These are phyloP conservation scores for Nomada lathburiana DNA, from an alignment of 2,888 invertebrate species.

Conservation along the genomic window DNA sequence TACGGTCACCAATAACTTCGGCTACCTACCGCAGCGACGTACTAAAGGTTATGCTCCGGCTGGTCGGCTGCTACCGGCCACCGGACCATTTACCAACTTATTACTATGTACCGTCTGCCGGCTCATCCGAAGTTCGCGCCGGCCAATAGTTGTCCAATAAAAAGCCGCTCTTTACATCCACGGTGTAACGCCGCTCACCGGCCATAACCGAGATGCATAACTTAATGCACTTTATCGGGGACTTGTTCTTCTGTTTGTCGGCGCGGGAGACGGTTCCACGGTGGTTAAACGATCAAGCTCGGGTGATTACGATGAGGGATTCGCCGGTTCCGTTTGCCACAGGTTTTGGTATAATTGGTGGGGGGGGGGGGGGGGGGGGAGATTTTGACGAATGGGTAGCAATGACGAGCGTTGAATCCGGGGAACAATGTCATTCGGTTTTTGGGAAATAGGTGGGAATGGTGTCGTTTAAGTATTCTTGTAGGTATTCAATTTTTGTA, in stretches of 20 bases:
- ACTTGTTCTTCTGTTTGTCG: conserved; percentile 48
- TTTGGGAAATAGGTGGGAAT: too few relatives aligned
- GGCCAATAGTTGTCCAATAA: conserved; percentile 71
- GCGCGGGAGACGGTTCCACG: neutral
- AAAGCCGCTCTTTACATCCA: conserved; percentile 69
- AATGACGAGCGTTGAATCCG: too few relatives aligned
- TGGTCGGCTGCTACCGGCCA: conserved; percentile 68
- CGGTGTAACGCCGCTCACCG: conserved; percentile 48
- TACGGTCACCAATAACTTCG: conserved; percentile 76
- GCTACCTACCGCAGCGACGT: conserved; percentile 79
- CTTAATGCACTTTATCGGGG: conserved; percentile 67
- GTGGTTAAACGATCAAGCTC: conserved; percentile 21
- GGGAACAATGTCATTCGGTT: too few relatives aligned
- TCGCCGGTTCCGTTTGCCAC: neutral
- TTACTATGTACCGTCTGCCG: conserved; percentile 68
- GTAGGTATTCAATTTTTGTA: too few relatives aligned
- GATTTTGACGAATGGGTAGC: neutral
- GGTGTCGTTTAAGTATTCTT: too few relatives aligned
- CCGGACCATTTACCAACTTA: conserved; percentile 71
- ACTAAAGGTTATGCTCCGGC: conserved; percentile 65
- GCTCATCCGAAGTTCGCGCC: conserved; percentile 72
- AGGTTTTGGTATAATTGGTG: too few relatives aligned
- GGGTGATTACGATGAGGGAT: neutral
- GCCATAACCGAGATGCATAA: conserved; percentile 64
- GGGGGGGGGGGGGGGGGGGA: too few relatives aligned